Base-by-base conservation (phyloP, 2,113 vertebrate species). In the Theropithecus gelada region DNA sequence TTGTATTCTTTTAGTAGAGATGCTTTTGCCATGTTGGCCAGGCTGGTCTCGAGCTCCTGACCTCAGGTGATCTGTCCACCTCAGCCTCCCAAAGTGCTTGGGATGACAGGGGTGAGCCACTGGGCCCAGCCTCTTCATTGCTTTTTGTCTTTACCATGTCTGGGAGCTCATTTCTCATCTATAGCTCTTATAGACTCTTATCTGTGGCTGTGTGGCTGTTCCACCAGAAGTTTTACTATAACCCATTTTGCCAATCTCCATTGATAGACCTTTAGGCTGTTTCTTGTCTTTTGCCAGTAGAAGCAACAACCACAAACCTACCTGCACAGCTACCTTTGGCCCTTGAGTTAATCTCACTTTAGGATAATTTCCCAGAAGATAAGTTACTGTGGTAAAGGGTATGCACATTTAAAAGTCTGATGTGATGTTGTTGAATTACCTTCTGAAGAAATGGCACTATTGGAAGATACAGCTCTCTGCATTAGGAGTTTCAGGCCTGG, bases 121-220 rank as follows among this genome's bases (percentile, higher is more conserved):
- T 64, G 61, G 61, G 27, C 11, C 61, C 61, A 64, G 61, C 12
- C 61, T 32, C 12, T 27, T 64, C 25, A 18, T 45, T 79, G 83
- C n/a, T 52, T n/a, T 83, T 70, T 35, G 52, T 43, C 40, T 59
- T 38, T 25, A 9, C 1, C 12, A 4, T n/a, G 23, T 10, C 22
- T 3, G 0, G 48, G 48, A n/a, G 38, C 61, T 57, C 10, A 27
- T 70, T 8, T 18, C 66, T 35, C 32, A 16, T 64, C 61, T 64
- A 3, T 64, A 30, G 61, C 1, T 32, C 61, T 64, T 64, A 14
- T 0, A n/a, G 22, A 6, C 55, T 61, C 45, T 43, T 9, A 43
- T 20, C 76, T 55, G 6, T 6, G 8, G n/a, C 52, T 23, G 12
- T 0, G 0, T 14, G 38, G 27, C 20, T 68, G 14, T 40, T n/a